Conservation (phyloP, 2,888 invertebrate species). For the Apodemia zela region DNA sequence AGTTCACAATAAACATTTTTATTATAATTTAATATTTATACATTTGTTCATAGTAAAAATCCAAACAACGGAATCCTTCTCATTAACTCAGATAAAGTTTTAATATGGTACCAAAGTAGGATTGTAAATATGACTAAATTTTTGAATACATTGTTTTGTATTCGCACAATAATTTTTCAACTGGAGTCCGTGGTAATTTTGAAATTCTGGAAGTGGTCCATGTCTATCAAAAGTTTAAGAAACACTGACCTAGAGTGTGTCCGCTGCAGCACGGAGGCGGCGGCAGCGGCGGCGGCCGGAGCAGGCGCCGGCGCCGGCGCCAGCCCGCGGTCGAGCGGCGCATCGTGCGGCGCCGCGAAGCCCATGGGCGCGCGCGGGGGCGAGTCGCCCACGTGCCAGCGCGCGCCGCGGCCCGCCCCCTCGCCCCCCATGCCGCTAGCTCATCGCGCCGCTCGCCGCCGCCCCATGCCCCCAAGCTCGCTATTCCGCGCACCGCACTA, state of each 20-base stretch:
- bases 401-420: conserved; percentile 83
- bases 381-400: conserved; percentile 82
- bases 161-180: no score
- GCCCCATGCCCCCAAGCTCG: conserved; percentile 30
- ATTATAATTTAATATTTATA: no score
- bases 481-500: conserved; percentile 1
- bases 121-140: no score
- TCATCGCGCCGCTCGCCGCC: conserved; percentile 67
- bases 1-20: no score
- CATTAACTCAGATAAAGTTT: no score
- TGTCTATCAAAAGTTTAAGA: no score
- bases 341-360: conserved; percentile 80
- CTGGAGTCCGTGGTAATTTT: no score
- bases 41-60: no score
- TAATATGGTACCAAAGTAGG: no score
- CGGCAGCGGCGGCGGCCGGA: conserved; percentile 52
- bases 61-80: no score
- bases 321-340: conserved; percentile 77
- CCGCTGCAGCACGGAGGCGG: conserved; percentile 81
- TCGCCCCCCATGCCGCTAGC: conserved; percentile 80
- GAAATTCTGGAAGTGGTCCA: no score
- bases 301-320: conserved; percentile 71
- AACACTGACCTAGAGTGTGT: conserved; percentile 83
- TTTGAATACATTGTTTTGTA: no score
- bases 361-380: conserved; percentile 80